Percentiles rank a stretch among this genome's conserved stretches.
phyloP scores from a whole-genome alignment of 2,797 vertebrate genomes.

The Ficedula albicollis region DNA sequence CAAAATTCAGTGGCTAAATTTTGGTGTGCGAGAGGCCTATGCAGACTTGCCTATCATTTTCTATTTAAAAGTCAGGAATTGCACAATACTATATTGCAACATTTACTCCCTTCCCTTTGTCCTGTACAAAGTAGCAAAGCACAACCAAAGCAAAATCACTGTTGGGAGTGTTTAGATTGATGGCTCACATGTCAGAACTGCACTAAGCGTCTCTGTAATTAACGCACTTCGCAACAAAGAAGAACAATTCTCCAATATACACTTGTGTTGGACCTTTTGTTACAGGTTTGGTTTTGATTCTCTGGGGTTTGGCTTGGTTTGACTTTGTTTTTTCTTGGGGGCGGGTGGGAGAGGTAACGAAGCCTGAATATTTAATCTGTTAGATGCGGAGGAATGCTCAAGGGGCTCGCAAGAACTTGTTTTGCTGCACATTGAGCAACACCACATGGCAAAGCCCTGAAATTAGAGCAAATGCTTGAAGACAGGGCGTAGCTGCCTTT shows the following conservation, averaged over 20 bases:
- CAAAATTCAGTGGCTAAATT: neutral
- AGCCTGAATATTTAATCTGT: slow-evolving; percentile 1
- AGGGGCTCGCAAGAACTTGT: slow-evolving; percentile 43
- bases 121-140: neutral
- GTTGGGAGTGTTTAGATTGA: neutral
- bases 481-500: slow-evolving; percentile 27
- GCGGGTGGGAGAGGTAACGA: neutral
- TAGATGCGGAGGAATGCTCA: neutral
- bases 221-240: neutral
- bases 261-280: neutral
- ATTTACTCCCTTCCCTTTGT: neutral
- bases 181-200: neutral
- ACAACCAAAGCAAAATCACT: neutral
- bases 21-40: neutral
- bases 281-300: neutral
- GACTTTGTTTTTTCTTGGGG: neutral
- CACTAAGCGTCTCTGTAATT: neutral
- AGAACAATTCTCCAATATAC: neutral
- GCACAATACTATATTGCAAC: slow-evolving; percentile 24
- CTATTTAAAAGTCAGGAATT: slow-evolving; percentile 34
- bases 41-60: neutral
- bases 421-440: slow-evolving; percentile 43
- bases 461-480: slow-evolving; percentile 49
- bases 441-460: slow-evolving; percentile 36
- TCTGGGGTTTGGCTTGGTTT: no score